Conservation (phyloP, 2,113 vertebrate genomes). For the Chloropsis hardwickii region DNA sequence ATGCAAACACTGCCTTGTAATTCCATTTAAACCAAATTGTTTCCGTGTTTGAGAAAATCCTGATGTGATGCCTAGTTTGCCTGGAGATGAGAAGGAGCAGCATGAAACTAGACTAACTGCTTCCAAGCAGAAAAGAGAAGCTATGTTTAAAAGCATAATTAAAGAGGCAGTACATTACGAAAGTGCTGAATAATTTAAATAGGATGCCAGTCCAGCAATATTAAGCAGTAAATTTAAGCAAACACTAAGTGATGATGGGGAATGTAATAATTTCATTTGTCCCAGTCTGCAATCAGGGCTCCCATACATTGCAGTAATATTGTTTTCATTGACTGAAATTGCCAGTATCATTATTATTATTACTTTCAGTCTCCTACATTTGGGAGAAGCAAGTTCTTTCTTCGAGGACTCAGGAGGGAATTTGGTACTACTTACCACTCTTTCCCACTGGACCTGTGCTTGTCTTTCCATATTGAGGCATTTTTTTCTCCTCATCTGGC, state of each 20-base stretch:
- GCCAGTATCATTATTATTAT: not conserved
- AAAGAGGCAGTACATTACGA: slow-evolving; percentile 15
- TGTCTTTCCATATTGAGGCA: fast-evolving
- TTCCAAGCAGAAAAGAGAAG: slow-evolving; percentile 19
- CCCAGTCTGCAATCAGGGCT: not conserved
- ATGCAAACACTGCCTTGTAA: not conserved
- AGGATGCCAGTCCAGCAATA: not conserved
- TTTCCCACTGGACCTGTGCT: not conserved
- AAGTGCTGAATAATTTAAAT: slow-evolving; percentile 47
- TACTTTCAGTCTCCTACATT: not conserved
- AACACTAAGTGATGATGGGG: not conserved
- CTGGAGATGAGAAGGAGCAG: not conserved
- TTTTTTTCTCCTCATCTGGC: not conserved
- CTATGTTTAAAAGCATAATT: slow-evolving; percentile 45
- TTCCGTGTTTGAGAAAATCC: not conserved
- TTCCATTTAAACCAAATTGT: not conserved
- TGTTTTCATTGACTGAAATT: not conserved
- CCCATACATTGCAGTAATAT: not conserved
- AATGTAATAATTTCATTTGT: not conserved
- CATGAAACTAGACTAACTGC: slow-evolving; percentile 15
- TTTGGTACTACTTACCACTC: not conserved
- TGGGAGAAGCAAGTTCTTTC: not conserved
- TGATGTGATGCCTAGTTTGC: not conserved
- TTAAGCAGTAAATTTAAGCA: slow-evolving; percentile 25
- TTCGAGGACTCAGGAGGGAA: not conserved